Percentiles rank a stretch among this genome's conserved stretches.
Conservation (phyloP, 1,140 invertebrate genomes). For the Asobara japonica region DNA sequence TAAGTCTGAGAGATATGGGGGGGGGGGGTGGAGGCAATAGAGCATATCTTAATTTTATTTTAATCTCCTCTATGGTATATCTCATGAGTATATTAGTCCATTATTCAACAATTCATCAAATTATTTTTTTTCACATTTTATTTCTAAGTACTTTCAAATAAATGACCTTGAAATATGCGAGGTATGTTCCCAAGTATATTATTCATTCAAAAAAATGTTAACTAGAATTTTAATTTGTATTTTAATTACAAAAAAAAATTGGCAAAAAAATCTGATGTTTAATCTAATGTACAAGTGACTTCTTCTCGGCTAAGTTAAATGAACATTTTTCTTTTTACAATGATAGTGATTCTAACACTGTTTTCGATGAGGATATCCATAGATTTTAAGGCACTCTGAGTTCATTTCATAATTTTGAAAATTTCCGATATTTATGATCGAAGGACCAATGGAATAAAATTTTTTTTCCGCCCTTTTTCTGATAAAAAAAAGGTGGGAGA, state of each 20-base stretch:
- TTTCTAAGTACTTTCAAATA: background rate
- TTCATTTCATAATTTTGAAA: background rate
- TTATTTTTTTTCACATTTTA: background rate
- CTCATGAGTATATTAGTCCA: constrained; percentile 15
- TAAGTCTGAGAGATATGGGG: constrained; percentile 14
- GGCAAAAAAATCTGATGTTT: background rate
- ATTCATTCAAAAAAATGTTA: background rate
- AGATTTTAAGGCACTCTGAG: constrained; percentile 10
- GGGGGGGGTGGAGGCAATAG: too few relatives aligned
- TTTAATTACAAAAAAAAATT: background rate
- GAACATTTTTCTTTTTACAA: background rate
- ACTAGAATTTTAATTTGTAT: too few relatives aligned
- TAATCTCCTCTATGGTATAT: constrained; percentile 12
- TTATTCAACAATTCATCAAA: constrained; percentile 18
- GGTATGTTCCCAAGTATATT: constrained; percentile 1
- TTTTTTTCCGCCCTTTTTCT: background rate
- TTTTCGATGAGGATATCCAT: background rate
- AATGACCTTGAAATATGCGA: background rate
- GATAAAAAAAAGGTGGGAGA: background rate
- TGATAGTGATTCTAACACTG: background rate
- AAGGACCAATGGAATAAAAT: background rate
- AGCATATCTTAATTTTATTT: background rate
- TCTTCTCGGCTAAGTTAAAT: background rate
- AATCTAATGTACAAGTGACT: background rate
- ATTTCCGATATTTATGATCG: background rate